These are phyloP conservation scores for Aphis gossypii DNA, from an alignment of 1,140 invertebrate species.

Conservation along the genomic window DNA sequence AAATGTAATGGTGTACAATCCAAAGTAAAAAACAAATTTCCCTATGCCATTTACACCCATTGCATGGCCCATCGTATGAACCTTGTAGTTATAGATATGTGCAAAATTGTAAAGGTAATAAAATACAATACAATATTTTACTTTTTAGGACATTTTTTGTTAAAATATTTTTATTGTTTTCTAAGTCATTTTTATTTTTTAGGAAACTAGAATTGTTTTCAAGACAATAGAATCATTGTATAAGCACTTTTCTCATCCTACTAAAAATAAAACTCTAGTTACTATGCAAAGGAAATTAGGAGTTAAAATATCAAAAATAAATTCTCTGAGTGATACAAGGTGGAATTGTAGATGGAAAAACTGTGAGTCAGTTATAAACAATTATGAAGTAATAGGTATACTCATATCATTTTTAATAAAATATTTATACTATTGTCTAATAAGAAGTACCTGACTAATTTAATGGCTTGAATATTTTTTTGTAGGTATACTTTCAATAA, in stretches of 20 bases:
- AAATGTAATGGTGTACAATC: conserved; percentile 43
- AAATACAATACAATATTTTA: background rate
- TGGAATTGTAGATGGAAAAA: background rate
- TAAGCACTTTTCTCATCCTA: background rate
- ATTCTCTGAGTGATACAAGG: background rate
- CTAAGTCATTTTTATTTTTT: background rate
- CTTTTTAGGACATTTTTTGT: background rate
- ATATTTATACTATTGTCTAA: background rate
- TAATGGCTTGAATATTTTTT: background rate
- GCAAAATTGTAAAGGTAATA: background rate
- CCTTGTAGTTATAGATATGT: conserved; percentile 2
- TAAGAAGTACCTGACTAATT: background rate
- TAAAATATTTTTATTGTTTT: background rate
- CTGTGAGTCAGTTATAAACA: background rate
- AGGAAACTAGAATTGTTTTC: conserved; percentile 3
- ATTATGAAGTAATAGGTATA: background rate
- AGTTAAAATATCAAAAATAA: background rate
- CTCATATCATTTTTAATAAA: background rate
- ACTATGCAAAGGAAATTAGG: background rate
- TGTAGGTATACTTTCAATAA: background rate
- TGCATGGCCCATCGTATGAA: background rate
- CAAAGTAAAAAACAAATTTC: conserved; percentile 34
- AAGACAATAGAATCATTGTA: background rate
- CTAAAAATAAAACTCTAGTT: background rate
- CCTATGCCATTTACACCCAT: conserved; percentile 2